Conservation (phyloP, 2,797 vertebrate genomes). For the Galaxias olidus region DNA sequence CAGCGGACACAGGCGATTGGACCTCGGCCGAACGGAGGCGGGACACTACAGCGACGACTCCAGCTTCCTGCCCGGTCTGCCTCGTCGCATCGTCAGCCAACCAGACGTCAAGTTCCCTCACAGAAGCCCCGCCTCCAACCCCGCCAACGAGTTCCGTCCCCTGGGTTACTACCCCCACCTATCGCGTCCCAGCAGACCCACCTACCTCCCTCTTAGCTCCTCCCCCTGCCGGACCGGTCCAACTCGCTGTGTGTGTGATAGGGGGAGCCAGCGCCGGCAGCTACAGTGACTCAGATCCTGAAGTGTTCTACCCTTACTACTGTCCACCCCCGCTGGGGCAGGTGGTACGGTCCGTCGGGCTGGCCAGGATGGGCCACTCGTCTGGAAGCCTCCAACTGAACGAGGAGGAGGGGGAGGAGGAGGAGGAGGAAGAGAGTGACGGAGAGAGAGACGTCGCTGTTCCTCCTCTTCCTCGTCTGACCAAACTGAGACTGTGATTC, state of each 20-base stretch:
- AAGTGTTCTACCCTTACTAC: conserved; percentile 84
- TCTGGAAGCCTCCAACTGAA: conserved; percentile 92
- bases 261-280: conserved; percentile 67
- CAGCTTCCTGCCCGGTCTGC: conserved; percentile 74
- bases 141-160: conserved; percentile 87
- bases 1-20: conserved; percentile 50
- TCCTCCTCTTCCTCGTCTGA: not conserved
- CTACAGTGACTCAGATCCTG: conserved; percentile 90
- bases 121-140: conserved; percentile 72
- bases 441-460: not conserved
- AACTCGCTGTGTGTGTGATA: conserved; percentile 65
- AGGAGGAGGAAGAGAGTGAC: conserved; percentile 44
- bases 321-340: conserved; percentile 78
- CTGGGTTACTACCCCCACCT: conserved; percentile 86
- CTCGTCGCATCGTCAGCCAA: conserved; percentile 85
- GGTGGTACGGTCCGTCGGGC: conserved; percentile 62
- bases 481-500: not conserved
- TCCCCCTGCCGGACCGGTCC: conserved; percentile 63
- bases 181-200: conserved; percentile 74
- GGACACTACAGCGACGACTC: conserved; percentile 79
- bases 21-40: conserved; percentile 59
- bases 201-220: conserved; percentile 74
- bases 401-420: conserved; percentile 81
- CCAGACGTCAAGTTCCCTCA: conserved; percentile 84
- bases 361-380: conserved; percentile 85